Percentiles rank a stretch among this genome's conserved stretches.
Conservation (phyloP, 2,113 vertebrate species). For the Bubalus kerabau region DNA sequence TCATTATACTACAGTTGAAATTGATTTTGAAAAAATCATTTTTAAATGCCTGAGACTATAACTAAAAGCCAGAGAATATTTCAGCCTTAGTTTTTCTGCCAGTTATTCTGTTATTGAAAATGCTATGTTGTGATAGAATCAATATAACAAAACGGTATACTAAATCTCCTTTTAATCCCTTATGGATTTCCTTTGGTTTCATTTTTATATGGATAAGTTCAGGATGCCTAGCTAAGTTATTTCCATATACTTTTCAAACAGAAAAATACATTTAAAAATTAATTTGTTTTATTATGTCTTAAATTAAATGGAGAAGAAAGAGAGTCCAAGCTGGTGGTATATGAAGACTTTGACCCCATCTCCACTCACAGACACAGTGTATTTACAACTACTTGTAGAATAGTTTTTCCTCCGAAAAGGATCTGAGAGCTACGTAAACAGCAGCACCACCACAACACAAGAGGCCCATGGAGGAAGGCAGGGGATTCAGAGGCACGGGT, state of each 20-base stretch:
- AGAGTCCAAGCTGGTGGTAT: neutral
- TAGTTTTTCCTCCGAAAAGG: neutral
- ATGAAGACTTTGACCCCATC: neutral
- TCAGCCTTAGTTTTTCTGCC: constrained; percentile 49
- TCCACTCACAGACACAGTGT: neutral
- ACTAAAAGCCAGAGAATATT: constrained; percentile 33
- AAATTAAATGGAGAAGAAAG: neutral
- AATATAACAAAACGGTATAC: constrained; percentile 20
- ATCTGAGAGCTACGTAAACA: neutral
- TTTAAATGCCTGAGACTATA: neutral
- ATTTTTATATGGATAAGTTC: neutral
- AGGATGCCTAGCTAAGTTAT: neutral
- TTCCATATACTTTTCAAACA: neutral
- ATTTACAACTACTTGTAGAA: neutral
- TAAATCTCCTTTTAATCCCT: neutral
- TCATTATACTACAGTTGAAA: neutral
- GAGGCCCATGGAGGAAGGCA: neutral
- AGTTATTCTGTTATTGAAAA: constrained; percentile 56
- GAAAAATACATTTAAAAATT: constrained; percentile 17
- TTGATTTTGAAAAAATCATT: neutral
- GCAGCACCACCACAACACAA: neutral
- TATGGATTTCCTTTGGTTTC: neutral
- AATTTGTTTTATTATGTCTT: neutral
- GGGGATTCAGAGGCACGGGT: neutral
- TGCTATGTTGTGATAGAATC: constrained; percentile 31